Conservation (phyloP, 2,113 vertebrate genomes). For the Protomyctophum bolini region DNA sequence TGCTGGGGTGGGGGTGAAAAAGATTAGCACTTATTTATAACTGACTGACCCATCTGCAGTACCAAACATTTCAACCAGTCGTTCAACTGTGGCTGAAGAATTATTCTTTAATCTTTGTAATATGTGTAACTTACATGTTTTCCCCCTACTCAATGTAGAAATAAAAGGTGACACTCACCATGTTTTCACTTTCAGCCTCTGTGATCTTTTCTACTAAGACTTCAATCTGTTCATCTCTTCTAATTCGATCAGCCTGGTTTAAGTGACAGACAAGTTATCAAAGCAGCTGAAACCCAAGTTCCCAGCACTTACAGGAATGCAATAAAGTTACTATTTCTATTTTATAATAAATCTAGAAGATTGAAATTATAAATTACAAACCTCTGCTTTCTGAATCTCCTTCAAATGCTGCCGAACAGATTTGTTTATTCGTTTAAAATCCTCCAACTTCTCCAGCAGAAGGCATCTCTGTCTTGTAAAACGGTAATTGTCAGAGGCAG, state of each 20-base stretch:
- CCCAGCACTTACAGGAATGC: not conserved
- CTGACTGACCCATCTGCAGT: not conserved
- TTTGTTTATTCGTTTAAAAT: constrained; percentile 76
- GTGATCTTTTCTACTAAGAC: constrained; percentile 75
- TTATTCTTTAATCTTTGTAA: not conserved
- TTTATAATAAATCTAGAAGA: not conserved
- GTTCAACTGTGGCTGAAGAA: not conserved
- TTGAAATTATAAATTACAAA: constrained; percentile 43
- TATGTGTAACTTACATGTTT: not conserved
- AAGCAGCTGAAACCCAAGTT: not conserved
- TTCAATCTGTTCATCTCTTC: constrained; percentile 58
- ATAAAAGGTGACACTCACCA: constrained; percentile 66
- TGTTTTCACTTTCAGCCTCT: constrained; percentile 80
- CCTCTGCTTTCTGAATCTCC: constrained; percentile 72
- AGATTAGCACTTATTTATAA: constrained; percentile 8
- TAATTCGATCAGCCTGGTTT: constrained; percentile 47
- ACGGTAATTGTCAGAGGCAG: constrained; percentile 55
- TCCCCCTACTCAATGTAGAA: not conserved
- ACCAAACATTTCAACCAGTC: not conserved
- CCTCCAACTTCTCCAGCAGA: constrained; percentile 80
- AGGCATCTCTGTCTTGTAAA: constrained; percentile 77
- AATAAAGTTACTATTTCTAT: not conserved
- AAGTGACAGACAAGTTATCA: not conserved
- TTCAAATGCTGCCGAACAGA: constrained; percentile 78
- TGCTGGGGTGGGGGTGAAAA: constrained; percentile 57